A percentile compares a stretch with the other conserved stretches of the same genome.
These are phyloP conservation scores for Tapirus terrestris DNA, from an alignment of 2,113 vertebrate genomes.

Conservation along the genomic window DNA sequence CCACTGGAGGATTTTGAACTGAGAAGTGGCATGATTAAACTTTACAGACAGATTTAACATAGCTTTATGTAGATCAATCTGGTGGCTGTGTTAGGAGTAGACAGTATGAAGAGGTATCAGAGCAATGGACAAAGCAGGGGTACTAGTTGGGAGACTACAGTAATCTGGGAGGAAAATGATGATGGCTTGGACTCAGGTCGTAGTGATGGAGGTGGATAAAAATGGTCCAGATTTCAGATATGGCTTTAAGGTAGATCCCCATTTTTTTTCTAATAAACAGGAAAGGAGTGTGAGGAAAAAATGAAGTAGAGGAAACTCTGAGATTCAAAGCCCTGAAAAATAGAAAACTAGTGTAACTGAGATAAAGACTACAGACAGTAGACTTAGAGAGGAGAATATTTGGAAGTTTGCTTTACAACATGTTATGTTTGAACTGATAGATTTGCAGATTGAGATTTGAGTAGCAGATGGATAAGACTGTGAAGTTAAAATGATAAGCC, in stretches of 20 bases:
- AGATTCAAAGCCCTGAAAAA: not conserved
- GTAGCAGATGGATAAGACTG: not conserved
- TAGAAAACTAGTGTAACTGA: not conserved
- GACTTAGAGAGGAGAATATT: not conserved
- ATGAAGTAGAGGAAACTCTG: not conserved
- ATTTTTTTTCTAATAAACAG: not conserved
- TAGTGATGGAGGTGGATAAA: not conserved
- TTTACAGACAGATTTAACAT: not conserved
- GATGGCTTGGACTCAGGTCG: not conserved
- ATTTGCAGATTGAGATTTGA: not conserved
- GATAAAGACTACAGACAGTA: not conserved
- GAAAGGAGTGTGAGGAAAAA: not conserved
- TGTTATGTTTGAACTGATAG: not conserved
- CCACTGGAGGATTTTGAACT: not conserved
- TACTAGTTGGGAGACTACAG: not conserved
- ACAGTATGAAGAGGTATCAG: not conserved
- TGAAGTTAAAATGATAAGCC: not conserved
- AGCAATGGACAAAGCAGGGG: not conserved
- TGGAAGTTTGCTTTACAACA: not conserved
- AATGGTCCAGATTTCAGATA: not conserved
- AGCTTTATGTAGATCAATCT: not conserved
- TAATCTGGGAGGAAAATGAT: not conserved
- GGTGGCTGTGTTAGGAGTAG: not conserved
- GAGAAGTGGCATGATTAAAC: not conserved
- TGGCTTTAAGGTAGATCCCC: not conserved